Percentiles rank a stretch among this genome's conserved stretches.
These are phyloP conservation scores for Epizoanthus stellaris DNA, from an alignment of 92 coral and sea anemone genomes.

Conservation along the genomic window DNA sequence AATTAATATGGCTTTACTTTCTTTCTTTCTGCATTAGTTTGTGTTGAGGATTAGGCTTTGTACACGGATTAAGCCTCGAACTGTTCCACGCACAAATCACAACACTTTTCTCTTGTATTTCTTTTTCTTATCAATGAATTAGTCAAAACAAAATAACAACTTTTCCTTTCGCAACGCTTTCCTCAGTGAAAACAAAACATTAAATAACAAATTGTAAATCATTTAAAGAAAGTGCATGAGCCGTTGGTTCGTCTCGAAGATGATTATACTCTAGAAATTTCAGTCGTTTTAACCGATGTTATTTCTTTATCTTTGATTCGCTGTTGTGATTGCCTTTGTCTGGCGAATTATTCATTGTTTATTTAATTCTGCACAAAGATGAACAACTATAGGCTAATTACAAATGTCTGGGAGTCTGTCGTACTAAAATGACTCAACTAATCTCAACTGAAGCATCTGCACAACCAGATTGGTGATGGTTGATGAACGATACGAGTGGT, in stretches of 20 bases:
- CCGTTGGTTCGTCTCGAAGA: background rate
- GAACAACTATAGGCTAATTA: background rate
- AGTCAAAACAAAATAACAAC: conserved; percentile 21
- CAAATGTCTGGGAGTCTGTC: background rate
- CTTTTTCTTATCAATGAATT: background rate
- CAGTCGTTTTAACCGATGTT: background rate
- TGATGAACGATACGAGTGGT: background rate
- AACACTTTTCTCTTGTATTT: background rate
- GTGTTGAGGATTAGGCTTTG: background rate
- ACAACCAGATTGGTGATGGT: background rate
- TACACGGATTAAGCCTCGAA: background rate
- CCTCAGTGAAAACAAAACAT: conserved; percentile 19
- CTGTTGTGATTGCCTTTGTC: no score
- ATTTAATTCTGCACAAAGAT: background rate
- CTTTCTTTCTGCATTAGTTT: background rate
- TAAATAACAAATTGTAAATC: background rate
- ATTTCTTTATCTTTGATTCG: no score
- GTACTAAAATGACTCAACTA: background rate
- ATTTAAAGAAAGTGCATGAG: background rate
- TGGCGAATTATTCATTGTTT: no score
- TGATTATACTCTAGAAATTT: background rate
- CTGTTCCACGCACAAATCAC: background rate
- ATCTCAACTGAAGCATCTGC: background rate
- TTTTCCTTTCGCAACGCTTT: background rate
- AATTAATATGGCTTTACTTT: conserved; percentile 13